Evolutionary conservation across 2,888 invertebrate genomes (phyloP).

Genomic region (Leucoptera coffeella): DNA sequence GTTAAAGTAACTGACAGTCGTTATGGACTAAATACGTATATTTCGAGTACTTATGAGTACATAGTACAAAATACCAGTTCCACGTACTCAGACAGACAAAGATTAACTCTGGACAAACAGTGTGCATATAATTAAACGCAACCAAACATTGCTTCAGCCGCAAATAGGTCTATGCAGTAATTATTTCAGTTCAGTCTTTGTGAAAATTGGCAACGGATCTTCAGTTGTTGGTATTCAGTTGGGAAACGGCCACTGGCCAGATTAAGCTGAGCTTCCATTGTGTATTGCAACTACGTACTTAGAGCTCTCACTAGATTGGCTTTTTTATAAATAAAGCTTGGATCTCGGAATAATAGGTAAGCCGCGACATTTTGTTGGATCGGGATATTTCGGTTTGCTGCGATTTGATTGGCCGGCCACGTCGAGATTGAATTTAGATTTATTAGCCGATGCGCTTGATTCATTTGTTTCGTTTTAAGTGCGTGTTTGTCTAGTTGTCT

Average conservation of each 20-base stretch:
- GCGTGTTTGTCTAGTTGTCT: no score
- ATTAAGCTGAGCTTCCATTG: no score
- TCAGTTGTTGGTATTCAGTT: slow-evolving; percentile 47
- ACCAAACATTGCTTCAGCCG: slow-evolving; percentile 33
- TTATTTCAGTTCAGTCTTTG: slow-evolving; percentile 53
- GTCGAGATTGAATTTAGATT: no score
- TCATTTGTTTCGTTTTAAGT: no score
- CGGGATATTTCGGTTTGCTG: slow-evolving; percentile 1
- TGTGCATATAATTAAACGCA: slow-evolving; percentile 44
- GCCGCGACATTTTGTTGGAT: slow-evolving; percentile 16
- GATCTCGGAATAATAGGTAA: slow-evolving; percentile 48
- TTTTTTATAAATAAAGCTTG: slow-evolving; percentile 43
- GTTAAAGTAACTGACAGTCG: no score
- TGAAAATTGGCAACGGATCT: slow-evolving; percentile 52
- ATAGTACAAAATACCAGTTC: no score
- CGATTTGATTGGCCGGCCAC: background rate
- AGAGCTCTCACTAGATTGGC: slow-evolving; percentile 26
- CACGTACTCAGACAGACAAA: no score
- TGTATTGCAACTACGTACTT: no score
- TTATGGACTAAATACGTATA: no score
- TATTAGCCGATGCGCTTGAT: no score
- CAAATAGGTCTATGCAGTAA: slow-evolving; percentile 50
- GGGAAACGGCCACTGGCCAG: slow-evolving; percentile 47
- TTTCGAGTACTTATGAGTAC: no score
- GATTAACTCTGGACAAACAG: no score